Evolutionary conservation across 2,888 invertebrate genomes (phyloP), one percentile per base, ranked within the genome.

Genomic region (Nomada hirtipes): DNA sequence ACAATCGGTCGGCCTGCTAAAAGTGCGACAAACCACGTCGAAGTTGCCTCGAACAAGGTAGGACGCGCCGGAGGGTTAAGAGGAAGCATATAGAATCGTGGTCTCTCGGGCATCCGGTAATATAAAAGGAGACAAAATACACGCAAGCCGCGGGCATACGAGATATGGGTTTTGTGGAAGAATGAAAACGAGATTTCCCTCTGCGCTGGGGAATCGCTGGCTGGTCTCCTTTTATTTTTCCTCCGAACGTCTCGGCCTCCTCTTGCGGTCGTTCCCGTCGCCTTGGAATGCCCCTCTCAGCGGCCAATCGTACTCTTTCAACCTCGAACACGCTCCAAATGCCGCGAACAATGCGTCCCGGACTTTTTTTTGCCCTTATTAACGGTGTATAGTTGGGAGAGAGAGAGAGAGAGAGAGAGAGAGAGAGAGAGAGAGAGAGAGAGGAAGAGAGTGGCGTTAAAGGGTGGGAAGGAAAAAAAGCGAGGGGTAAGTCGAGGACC

Each of bases 61-160:
- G 36, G 72, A 86, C 79, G 88, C 77, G 69, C 84, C 86, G 84
- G 78, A 87, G 89, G 89, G 89, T 87, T 89, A 77, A 82, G 83
- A 86, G 87, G 88, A 90, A 87, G 86, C 86, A 89, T 89, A 90
- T 89, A 90, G 88, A 89, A 89, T 91, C 88, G 87, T 79, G 85
- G 89, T 91, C 91, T 83, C 91, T 59, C 76, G 91, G 88, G 91
- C 86, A 88, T 84, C 84, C 79, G 84, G 86, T 90, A 87, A 90
- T 90, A 91, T 89, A 90, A 90, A 90, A 89, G 91, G 85, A 90
- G 91, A 91, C 90, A 91, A 90, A 91, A 91, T 87, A 87, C 89
- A 90, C 87, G 86, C 79, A 84, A 79, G 70, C 85, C 75, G 84
- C 85, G 83, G 85, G 83, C 85, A 80, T 83, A 75, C 85, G 84